phyloP scores from a whole-genome alignment of 2,888 invertebrate species.

The Andricus curvator region DNA sequence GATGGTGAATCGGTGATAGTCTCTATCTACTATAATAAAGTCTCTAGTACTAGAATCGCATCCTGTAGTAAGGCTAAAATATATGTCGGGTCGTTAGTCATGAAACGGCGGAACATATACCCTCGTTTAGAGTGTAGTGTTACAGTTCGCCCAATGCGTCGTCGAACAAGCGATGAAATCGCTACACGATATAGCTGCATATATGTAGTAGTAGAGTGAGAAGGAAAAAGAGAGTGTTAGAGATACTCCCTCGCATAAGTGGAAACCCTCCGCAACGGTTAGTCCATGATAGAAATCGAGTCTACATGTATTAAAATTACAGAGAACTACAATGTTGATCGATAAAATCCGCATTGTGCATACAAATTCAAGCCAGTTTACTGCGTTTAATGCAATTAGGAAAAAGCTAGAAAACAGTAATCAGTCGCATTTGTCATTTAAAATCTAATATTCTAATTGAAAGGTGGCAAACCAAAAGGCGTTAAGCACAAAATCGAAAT shows the following conservation, averaged over 20 bases:
- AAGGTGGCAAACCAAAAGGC: no score
- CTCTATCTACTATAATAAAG: not conserved
- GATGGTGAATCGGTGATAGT: not conserved
- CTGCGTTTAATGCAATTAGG: not conserved
- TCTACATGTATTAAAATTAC: not conserved
- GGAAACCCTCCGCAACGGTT: not conserved
- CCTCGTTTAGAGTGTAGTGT: not conserved
- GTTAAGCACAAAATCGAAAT: no score
- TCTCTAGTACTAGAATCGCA: not conserved
- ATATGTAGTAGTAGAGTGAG: not conserved
- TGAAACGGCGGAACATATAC: not conserved
- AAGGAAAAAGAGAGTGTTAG: not conserved
- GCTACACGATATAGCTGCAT: not conserved
- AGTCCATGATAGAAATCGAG: not conserved
- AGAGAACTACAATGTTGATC: not conserved
- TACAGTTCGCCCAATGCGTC: not conserved
- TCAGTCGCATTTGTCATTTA: no score
- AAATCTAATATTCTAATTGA: no score
- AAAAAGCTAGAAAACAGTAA: no score
- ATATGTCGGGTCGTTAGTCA: constrained; percentile 15
- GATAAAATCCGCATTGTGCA: not conserved
- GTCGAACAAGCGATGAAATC: constrained; percentile 8
- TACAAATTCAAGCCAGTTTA: not conserved
- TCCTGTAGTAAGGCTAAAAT: not conserved
- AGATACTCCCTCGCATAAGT: not conserved